Evolutionary conservation across 2,888 invertebrate species (phyloP), one percentile per base, ranked within the genome.

Genomic region (Poecilobothrus nobilitatus): DNA sequence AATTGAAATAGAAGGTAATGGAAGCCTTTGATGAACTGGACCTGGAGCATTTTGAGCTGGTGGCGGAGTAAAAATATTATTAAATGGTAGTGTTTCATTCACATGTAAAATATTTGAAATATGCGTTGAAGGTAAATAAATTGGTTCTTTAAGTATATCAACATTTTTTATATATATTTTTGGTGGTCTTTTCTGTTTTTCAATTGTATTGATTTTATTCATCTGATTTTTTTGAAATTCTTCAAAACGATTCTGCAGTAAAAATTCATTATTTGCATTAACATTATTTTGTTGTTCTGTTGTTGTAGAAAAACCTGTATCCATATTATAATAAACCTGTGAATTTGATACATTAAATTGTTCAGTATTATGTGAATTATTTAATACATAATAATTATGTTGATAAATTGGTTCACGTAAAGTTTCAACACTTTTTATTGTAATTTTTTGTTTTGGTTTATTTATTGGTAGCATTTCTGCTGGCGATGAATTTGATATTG

Each of bases 131-230:
- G 79, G 76, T 67, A 80, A 70, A 62, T 79, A 71, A 71, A 80
- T 77, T 1, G 80, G 80, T 66, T 80, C 78, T 69, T 80, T 81
- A 0, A 81, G 68, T 4, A 80, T 80, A 65, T 81, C 81, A 20
- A 81, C 81, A 70, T 81, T 82, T 71, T 81, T 79, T 8, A 82
- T 81, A 69, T 81, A 82, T 69, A 82, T 82, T 73, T 82, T 82
- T 2, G 81, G 67, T 18, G 22, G 80, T 22, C 76, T 76, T 18
- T 76, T 74, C 5, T 76, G 75, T 70, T 78, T 78, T 6, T 76
- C 76, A 12, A 67, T 71, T 12, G 68, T 10, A 62, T 69, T 67
- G 33, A 3, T 44, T 10, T 67, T 34, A 9, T 22, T 61, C 18
- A 65, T 33, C 15, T 53, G 66, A 18, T 69, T 64, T 3, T 41